Percentiles rank a stretch among this genome's conserved stretches.
Evolutionary conservation across 2,797 vertebrate species (phyloP).

Genomic region (Protosalanx chinensis): DNA sequence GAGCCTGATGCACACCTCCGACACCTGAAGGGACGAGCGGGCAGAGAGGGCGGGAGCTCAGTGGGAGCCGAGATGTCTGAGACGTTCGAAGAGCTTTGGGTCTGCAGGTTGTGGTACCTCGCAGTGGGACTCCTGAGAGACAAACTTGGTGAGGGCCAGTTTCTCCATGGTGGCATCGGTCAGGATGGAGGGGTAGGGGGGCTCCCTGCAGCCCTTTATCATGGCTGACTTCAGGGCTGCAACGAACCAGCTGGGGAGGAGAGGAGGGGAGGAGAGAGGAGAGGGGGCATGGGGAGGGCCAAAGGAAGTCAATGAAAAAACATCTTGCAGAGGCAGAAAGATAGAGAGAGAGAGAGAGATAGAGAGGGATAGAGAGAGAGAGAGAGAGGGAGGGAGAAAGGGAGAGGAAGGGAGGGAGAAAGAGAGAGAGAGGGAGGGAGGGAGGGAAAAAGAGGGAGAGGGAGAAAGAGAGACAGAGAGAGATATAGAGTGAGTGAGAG

Average conservation of each 20-base stretch:
- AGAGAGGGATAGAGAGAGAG: not conserved
- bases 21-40: slow-evolving; percentile 66
- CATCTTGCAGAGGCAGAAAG: too few species aligned
- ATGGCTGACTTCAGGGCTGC: slow-evolving; percentile 86
- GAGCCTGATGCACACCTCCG: slow-evolving; percentile 79
- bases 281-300: not conserved
- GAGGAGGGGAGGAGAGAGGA: not conserved
- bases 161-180: slow-evolving; percentile 98
- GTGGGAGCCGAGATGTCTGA: too few species aligned
- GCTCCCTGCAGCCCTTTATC: slow-evolving; percentile 90
- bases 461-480: not conserved
- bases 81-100: too few species aligned
- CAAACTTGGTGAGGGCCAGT: slow-evolving; percentile 91
- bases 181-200: slow-evolving; percentile 88
- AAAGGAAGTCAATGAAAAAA: too few species aligned
- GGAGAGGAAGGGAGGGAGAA: too few species aligned
- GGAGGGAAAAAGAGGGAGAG: not conserved
- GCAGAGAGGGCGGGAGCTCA: not conserved
- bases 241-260: slow-evolving; percentile 84
- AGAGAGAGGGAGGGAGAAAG: too few species aligned
- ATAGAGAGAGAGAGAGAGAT: not conserved
- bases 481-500: not conserved
- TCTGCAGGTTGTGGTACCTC: slow-evolving; percentile 77
- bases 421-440: not conserved
- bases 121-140: slow-evolving; percentile 89